These are phyloP conservation scores for Engraulis encrasicolus DNA, from an alignment of 2,113 vertebrate species.

Conservation along the genomic window DNA sequence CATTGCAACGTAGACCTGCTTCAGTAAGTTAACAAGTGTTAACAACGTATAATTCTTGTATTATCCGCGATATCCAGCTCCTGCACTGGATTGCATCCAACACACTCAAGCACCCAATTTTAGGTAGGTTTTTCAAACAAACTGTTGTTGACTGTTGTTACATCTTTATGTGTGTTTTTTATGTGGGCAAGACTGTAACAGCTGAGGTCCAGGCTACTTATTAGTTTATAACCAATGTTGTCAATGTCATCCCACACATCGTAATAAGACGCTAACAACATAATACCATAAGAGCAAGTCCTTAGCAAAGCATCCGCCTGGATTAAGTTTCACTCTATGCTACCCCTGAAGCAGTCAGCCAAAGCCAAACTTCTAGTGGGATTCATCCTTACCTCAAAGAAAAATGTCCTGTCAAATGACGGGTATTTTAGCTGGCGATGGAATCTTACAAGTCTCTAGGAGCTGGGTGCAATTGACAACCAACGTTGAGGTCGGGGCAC, in stretches of 20 bases:
- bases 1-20: background rate
- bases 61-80: background rate
- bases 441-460: background rate
- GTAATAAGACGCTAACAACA: background rate
- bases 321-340: no score
- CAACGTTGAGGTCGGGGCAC: conserved; percentile 15
- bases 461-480: background rate
- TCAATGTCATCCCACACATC: background rate
- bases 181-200: no score
- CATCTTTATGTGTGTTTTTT: background rate
- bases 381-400: background rate
- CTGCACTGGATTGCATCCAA: background rate
- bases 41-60: background rate
- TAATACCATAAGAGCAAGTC: no score
- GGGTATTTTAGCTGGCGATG: background rate
- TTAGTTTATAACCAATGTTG: background rate
- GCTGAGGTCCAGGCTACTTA: background rate
- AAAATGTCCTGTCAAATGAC: background rate
- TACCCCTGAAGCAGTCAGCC: no score
- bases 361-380: background rate
- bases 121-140: background rate
- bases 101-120: background rate
- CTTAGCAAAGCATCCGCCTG: no score
- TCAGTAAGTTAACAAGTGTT: background rate
- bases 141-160: background rate